A percentile compares a stretch with the other conserved stretches of the same genome.
Evolutionary conservation across 2,797 vertebrate species (phyloP).

Genomic region (Ctenopoma multispine): DNA sequence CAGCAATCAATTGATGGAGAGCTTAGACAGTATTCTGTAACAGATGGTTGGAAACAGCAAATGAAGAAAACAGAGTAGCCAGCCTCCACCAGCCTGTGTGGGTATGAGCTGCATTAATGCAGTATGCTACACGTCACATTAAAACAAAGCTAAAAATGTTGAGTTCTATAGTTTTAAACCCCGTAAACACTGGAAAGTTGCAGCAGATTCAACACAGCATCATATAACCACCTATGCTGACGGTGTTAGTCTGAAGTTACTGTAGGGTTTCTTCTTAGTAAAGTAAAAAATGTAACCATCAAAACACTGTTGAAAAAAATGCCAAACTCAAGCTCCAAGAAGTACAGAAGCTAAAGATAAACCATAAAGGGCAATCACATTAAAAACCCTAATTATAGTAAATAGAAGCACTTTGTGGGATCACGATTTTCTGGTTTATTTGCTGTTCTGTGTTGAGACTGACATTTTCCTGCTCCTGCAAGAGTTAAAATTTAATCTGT

Average conservation of each 20-base stretch:
- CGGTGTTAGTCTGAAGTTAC: too few species aligned
- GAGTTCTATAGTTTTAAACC: neutral
- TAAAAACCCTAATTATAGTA: slow-evolving; percentile 51
- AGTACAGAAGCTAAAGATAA: slow-evolving; percentile 39
- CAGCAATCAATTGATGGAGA: slow-evolving; percentile 11
- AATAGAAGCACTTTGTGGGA: slow-evolving; percentile 24
- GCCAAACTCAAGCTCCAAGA: slow-evolving; percentile 25
- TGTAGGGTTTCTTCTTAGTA: too few species aligned
- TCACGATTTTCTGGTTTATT: slow-evolving; percentile 20
- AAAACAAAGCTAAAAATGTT: neutral
- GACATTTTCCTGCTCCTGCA: slow-evolving; percentile 5
- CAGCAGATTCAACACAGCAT: neutral
- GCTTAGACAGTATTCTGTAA: slow-evolving; percentile 23
- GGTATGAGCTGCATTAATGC: slow-evolving; percentile 17
- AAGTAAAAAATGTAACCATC: too few species aligned
- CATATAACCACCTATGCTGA: too few species aligned
- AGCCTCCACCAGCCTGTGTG: neutral
- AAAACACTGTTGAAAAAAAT: too few species aligned
- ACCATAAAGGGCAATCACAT: slow-evolving; percentile 19
- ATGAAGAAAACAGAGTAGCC: slow-evolving; percentile 1
- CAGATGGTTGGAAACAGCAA: slow-evolving; percentile 32
- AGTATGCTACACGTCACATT: neutral
- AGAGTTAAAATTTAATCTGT: neutral
- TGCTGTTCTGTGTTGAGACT: neutral
- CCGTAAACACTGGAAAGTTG: neutral